A percentile compares a stretch with the other conserved stretches of the same genome.
These are phyloP conservation scores for Anser cygnoides DNA, from an alignment of 2,113 vertebrate species.

Conservation along the genomic window DNA sequence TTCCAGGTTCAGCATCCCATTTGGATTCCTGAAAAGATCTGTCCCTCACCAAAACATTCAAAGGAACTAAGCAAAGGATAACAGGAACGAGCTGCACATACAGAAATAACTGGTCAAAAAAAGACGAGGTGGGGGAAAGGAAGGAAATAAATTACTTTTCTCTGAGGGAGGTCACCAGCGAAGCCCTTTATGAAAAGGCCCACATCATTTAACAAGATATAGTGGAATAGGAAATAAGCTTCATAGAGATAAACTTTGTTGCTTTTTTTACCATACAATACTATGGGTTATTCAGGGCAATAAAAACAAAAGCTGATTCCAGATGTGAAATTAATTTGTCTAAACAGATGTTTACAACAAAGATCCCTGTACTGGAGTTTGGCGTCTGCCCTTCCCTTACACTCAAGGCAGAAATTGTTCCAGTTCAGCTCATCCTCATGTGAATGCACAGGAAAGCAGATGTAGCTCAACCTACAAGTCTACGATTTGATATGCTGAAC, in stretches of 20 bases:
- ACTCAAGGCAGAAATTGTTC: neutral
- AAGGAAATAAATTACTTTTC: neutral
- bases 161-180: neutral
- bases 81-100: neutral
- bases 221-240: neutral
- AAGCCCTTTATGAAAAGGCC: neutral
- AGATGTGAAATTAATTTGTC: neutral
- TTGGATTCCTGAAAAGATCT: neutral
- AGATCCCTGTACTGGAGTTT: neutral
- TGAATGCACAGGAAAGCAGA: neutral
- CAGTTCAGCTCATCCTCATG: neutral
- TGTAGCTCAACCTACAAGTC: neutral
- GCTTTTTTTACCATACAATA: neutral
- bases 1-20: neutral
- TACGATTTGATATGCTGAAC: neutral
- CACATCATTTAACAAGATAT: neutral
- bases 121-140: neutral
- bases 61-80: neutral
- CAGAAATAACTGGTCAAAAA: neutral
- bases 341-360: neutral
- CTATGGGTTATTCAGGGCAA: neutral
- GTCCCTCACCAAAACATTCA: neutral
- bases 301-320: neutral
- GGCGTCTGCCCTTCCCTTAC: neutral
- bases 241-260: neutral